Conservation (phyloP, 2,888 invertebrate species). For the Thymelicus acteon region DNA sequence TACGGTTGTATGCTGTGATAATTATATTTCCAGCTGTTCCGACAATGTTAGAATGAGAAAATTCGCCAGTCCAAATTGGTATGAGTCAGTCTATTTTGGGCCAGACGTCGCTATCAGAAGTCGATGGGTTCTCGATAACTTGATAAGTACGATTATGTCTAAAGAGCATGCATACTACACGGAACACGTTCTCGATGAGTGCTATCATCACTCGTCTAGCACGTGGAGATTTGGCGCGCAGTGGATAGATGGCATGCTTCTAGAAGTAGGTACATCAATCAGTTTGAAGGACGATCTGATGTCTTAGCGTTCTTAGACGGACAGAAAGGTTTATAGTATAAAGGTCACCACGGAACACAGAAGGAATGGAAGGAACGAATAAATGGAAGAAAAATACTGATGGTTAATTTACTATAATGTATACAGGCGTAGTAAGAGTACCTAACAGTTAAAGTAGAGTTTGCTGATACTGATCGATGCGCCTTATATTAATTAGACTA, state of each 20-base stretch:
- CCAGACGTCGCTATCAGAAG: slow-evolving; percentile 39
- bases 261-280: background rate
- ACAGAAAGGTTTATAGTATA: too few relatives aligned
- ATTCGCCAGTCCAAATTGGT: background rate
- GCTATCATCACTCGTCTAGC: slow-evolving; percentile 32
- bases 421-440: too few relatives aligned
- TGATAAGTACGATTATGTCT: slow-evolving; percentile 22
- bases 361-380: too few relatives aligned
- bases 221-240: slow-evolving; percentile 19
- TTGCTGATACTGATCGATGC: too few relatives aligned
- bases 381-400: too few relatives aligned
- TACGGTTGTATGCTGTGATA: too few relatives aligned
- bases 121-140: slow-evolving; percentile 40
- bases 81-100: slow-evolving; percentile 22
- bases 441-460: too few relatives aligned
- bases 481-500: too few relatives aligned
- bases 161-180: slow-evolving; percentile 29
- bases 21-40: too few relatives aligned
- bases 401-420: too few relatives aligned
- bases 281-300: background rate
- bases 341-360: too few relatives aligned
- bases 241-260: background rate
- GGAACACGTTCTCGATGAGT: slow-evolving; percentile 21
- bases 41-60: background rate
- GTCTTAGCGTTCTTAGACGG: too few relatives aligned